These are phyloP conservation scores for Oegoconia quadripuncta DNA, from an alignment of 2,888 invertebrate genomes.

Conservation along the genomic window DNA sequence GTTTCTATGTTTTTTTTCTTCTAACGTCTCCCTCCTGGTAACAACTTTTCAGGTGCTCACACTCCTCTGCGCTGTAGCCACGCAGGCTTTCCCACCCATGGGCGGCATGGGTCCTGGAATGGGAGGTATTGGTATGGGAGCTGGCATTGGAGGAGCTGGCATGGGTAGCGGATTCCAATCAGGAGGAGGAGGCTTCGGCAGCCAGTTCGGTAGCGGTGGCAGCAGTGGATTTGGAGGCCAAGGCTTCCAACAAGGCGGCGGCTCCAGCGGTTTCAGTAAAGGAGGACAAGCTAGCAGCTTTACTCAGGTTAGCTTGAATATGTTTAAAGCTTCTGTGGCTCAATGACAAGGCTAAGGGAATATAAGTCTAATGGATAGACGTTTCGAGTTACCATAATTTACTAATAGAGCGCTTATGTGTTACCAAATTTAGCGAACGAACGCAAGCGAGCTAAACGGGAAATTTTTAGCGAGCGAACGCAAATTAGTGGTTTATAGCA, in stretches of 20 bases:
- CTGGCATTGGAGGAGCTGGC: constrained; percentile 6
- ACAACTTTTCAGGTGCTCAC: constrained; percentile 12
- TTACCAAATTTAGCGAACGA: too few relatives aligned
- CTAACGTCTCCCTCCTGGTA: too few relatives aligned
- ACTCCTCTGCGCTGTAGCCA: constrained; percentile 11
- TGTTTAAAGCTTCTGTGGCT: background rate
- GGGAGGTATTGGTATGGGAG: constrained; percentile 9
- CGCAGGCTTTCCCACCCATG: constrained; percentile 6
- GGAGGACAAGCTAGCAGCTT: constrained; percentile 3
- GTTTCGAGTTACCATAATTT: too few relatives aligned
- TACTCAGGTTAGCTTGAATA: constrained; percentile 2
- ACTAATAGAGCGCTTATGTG: too few relatives aligned
- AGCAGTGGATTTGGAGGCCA: constrained; percentile 5
- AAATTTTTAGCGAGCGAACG: too few relatives aligned
- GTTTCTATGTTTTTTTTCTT: too few relatives aligned
- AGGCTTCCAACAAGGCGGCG: background rate
- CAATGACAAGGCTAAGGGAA: background rate
- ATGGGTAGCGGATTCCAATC: constrained; percentile 8
- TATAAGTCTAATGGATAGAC: too few relatives aligned
- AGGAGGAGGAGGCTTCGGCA: constrained; percentile 12
- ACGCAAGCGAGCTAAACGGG: too few relatives aligned
- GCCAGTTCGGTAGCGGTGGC: constrained; percentile 4
- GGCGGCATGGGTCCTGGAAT: background rate
- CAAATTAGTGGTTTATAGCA: too few relatives aligned
- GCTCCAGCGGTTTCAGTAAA: constrained; percentile 1